These are phyloP conservation scores for Helogale parvula DNA, from an alignment of 2,113 vertebrate species.

Conservation along the genomic window DNA sequence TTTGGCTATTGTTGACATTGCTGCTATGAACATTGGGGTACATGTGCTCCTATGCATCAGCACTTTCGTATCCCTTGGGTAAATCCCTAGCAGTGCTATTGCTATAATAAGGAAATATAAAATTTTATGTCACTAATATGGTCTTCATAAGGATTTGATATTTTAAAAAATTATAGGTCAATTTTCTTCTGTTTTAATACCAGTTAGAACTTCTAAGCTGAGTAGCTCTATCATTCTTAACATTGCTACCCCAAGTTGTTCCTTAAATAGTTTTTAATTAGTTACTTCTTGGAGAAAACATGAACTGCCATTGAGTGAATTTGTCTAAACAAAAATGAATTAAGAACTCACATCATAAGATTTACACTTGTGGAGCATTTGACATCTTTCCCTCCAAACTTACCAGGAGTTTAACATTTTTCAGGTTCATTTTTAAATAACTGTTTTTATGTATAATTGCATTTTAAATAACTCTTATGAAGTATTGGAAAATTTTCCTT, in stretches of 20 bases:
- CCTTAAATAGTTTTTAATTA: background rate
- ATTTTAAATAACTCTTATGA: background rate
- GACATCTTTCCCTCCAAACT: conserved; percentile 17
- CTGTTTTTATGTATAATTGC: background rate
- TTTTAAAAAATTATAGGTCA: background rate
- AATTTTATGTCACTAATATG: background rate
- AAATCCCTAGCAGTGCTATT: too few species aligned
- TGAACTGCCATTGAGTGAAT: background rate
- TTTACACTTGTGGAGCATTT: background rate
- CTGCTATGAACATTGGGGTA: too few species aligned
- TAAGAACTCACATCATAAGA: background rate
- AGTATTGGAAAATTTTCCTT: background rate
- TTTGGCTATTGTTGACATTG: too few species aligned
- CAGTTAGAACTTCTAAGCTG: background rate
- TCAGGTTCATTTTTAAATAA: background rate
- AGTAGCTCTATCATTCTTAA: background rate
- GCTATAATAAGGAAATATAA: background rate
- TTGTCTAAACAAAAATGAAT: background rate
- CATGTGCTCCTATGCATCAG: too few species aligned
- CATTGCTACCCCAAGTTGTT: background rate
- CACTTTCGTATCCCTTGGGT: too few species aligned
- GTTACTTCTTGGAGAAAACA: background rate
- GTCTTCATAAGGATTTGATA: background rate
- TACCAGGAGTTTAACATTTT: background rate
- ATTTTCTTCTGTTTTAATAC: background rate